These are phyloP conservation scores for Dufourea novaeangliae DNA, from an alignment of 1,140 invertebrate genomes.

Conservation along the genomic window DNA sequence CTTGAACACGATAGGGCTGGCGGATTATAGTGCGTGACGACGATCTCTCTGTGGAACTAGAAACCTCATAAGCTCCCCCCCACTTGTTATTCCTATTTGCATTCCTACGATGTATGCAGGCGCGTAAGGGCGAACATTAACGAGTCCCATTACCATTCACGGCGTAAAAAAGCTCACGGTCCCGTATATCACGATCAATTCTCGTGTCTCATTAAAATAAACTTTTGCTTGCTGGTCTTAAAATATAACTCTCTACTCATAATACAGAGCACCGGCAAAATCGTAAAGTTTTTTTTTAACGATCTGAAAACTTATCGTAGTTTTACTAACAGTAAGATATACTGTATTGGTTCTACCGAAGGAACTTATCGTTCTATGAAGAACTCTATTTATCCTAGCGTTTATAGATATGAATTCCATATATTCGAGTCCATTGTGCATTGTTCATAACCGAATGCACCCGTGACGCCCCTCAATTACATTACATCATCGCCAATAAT, in stretches of 20 bases:
- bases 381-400: neutral
- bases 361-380: neutral
- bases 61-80: slow-evolving; percentile 2
- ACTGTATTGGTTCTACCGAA: no score
- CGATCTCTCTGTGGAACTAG: neutral
- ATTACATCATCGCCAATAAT: slow-evolving; percentile 32
- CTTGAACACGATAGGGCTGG: slow-evolving; percentile 51
- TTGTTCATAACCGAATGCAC: neutral
- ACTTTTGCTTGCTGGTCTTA: neutral
- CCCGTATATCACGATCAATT: no score
- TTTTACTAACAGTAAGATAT: no score
- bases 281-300: no score
- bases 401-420: neutral
- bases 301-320: no score
- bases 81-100: slow-evolving; percentile 19
- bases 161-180: neutral
- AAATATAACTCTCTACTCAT: no score
- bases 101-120: slow-evolving; percentile 4
- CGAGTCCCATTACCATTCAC: neutral
- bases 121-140: slow-evolving; percentile 25
- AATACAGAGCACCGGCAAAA: no score
- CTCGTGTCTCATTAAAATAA: neutral
- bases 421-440: neutral
- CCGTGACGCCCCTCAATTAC: neutral
- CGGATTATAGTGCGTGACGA: slow-evolving; percentile 34